Evolutionary conservation across 2,113 vertebrate species (phyloP).

Genomic region (Antennarius striatus): DNA sequence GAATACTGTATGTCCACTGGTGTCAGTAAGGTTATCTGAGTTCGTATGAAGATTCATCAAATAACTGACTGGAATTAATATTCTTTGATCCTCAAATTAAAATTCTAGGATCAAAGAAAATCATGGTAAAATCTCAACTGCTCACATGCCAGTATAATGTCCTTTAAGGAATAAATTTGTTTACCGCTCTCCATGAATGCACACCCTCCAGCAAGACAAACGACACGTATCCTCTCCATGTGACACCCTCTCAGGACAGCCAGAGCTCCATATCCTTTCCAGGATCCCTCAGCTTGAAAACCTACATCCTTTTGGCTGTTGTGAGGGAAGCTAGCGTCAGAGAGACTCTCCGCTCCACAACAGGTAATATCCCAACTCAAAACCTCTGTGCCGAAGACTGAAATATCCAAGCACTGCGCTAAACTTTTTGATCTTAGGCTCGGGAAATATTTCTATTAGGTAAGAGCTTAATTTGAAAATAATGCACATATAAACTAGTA

Average conservation of each 20-base stretch:
- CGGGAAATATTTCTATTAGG: not conserved
- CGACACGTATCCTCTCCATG: constrained; percentile 67
- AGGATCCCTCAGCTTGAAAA: constrained; percentile 42
- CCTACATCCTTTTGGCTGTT: constrained; percentile 62
- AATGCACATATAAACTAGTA: not conserved
- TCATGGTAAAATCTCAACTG: not conserved
- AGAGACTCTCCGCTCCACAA: constrained; percentile 38
- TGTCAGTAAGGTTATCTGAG: too few relatives aligned
- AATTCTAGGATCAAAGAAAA: too few relatives aligned
- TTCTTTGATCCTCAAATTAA: too few relatives aligned
- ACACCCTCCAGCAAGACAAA: constrained; percentile 30
- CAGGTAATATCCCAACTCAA: constrained; percentile 63
- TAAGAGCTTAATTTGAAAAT: not conserved
- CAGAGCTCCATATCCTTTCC: constrained; percentile 65
- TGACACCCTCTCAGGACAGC: constrained; percentile 52
- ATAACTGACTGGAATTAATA: too few relatives aligned
- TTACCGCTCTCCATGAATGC: not conserved
- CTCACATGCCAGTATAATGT: not conserved
- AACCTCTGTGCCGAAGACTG: not conserved
- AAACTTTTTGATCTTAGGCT: not conserved
- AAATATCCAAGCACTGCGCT: not conserved
- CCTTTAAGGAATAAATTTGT: constrained; percentile 4
- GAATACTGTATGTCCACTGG: too few relatives aligned
- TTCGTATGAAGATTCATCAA: not conserved
- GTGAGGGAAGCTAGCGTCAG: constrained; percentile 58